Base-by-base conservation (phyloP, 2,113 vertebrate genomes). In the Elaphurus davidianus region DNA sequence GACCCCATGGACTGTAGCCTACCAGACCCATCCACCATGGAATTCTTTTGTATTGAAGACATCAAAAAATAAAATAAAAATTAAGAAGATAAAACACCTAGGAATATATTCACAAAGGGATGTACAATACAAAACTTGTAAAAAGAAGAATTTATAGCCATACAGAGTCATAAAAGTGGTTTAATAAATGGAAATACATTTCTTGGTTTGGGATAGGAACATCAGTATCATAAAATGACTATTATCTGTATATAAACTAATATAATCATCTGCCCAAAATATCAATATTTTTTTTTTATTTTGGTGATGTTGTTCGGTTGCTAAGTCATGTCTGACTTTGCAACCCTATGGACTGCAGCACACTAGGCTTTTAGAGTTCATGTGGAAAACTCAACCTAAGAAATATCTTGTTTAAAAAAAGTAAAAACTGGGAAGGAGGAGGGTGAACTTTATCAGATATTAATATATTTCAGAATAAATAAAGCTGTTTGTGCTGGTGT, bases 171-270 rank as follows among this genome's bases (percentile, higher is more conserved):
- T 79, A 90, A 91, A 95, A 95, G 50, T 92, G 21, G 50, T 89
- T 90, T 96, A 94, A 79, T 92, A 92, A 89, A 79, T 67, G 47
- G 28, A 93, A 95, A 93, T 23, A n/a, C 30, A 83, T 93, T 87
- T 92, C 15, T 30, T 43, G 21, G 16, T 40, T 87, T 95, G 60
- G 64, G 84, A 83, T 57, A 84, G 27, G 83, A 96, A 64, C 55
- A 95, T 93, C 59, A 36, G 57, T 64, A 87, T 76, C 83, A 50
- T 93, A 87, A 93, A 96, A 87, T 78, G 62, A 40, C 19, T 67
- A 15, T 90, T 92, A 62, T 43, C 71, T 91, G 21, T 78, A 43
- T 92, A 82, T 93, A 96, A 87, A 33, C 76, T 91, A 91, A 67
- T 78, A 36, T 76, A 17, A 78, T 84, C n/a, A 84, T 84, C n/a